Conservation (phyloP, 2,888 invertebrate species). For the Cephus sareptanus region DNA sequence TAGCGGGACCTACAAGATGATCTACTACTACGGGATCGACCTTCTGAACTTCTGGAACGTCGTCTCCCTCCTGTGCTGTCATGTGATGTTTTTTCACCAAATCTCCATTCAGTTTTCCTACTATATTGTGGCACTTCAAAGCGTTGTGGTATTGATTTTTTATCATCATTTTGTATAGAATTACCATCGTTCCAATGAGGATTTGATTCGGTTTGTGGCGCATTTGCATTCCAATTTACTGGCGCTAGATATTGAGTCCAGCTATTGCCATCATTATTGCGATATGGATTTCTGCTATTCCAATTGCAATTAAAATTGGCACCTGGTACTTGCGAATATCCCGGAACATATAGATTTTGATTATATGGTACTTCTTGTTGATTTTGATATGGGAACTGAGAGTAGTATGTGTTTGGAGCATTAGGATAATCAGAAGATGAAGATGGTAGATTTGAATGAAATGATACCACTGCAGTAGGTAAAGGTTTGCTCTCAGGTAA, state of each 20-base stretch:
- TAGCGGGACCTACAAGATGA: constrained; percentile 37
- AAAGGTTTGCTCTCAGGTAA: constrained; percentile 28
- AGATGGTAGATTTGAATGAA: constrained; percentile 19
- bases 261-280: constrained; percentile 21
- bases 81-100: constrained; percentile 26
- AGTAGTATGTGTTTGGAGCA: constrained; percentile 33
- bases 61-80: constrained; percentile 26
- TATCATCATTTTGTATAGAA: constrained; percentile 14
- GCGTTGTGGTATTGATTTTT: constrained; percentile 9
- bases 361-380: constrained; percentile 26
- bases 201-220: constrained; percentile 15
- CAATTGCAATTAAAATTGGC: constrained; percentile 38
- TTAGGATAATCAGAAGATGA: constrained; percentile 31
- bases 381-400: constrained; percentile 34
- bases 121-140: constrained; percentile 24
- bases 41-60: constrained; percentile 46
- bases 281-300: constrained; percentile 31
- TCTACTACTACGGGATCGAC: constrained; percentile 33
- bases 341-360: constrained; percentile 31
- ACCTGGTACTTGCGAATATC: constrained; percentile 32
- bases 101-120: constrained; percentile 31
- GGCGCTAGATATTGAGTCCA: constrained; percentile 18
- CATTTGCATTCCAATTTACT: constrained; percentile 23
- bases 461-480: constrained; percentile 30
- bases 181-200: constrained; percentile 18